Percentiles rank a stretch among this genome's conserved stretches.
Conservation (phyloP, 2,888 invertebrate genomes). For the Geophilus truncorum region DNA sequence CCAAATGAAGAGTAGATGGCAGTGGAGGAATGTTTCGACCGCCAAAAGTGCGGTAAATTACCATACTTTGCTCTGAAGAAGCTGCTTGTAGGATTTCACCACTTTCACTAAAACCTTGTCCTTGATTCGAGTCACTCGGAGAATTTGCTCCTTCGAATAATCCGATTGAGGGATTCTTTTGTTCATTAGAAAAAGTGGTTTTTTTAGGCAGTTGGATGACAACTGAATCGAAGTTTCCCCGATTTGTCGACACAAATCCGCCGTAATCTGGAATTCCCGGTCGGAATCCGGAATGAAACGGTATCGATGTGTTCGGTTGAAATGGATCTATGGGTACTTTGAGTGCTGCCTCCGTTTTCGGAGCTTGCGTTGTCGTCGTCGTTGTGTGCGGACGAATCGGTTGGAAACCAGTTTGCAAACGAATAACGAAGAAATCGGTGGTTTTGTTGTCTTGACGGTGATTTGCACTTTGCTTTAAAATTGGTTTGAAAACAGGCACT, state of each 20-base stretch:
- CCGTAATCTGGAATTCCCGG: conserved; percentile 41
- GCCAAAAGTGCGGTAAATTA: conserved; percentile 7
- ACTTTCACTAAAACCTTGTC: not conserved
- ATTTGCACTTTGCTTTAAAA: not conserved
- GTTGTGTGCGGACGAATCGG: not conserved
- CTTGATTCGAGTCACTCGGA: not conserved
- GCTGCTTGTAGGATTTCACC: not conserved
- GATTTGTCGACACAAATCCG: conserved; percentile 39
- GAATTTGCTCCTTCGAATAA: not conserved
- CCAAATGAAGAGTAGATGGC: not conserved
- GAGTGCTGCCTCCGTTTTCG: not conserved
- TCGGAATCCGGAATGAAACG: conserved; percentile 40
- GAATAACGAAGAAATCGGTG: not conserved
- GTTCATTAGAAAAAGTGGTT: not conserved
- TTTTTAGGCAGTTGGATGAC: conserved; percentile 29
- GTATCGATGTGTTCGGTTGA: conserved; percentile 39
- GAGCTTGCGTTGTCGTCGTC: not conserved
- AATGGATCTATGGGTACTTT: conserved; percentile 36
- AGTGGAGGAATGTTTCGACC: conserved; percentile 25
- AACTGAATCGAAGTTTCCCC: not conserved
- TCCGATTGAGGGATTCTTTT: not conserved
- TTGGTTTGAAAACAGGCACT: not conserved
- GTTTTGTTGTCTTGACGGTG: not conserved
- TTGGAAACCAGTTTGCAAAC: not conserved
- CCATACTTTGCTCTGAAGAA: conserved; percentile 13